Evolutionary conservation across 2,113 vertebrate genomes (phyloP).

Genomic region (Nanger granti): DNA sequence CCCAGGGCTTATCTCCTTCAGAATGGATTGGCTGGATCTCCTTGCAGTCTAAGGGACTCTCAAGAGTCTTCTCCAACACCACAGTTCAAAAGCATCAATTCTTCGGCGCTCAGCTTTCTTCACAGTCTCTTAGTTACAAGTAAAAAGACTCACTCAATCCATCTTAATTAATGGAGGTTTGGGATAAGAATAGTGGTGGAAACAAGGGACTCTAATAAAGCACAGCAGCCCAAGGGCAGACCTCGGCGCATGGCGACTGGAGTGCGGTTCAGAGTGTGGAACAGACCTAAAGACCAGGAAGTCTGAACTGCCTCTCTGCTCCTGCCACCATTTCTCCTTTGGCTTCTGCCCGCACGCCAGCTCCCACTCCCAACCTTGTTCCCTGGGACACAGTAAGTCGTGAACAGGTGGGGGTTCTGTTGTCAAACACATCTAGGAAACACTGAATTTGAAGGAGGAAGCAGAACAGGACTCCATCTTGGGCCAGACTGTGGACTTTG

Average conservation of each 20-base stretch:
- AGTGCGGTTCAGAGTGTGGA: not conserved
- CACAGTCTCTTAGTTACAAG: not conserved
- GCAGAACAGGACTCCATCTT: not conserved
- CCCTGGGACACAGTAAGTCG: not conserved
- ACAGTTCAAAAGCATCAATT: too few relatives aligned
- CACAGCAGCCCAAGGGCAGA: not conserved
- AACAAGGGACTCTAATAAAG: not conserved
- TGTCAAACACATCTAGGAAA: not conserved
- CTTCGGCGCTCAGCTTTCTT: too few relatives aligned
- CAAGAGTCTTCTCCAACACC: too few relatives aligned
- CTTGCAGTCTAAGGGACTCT: too few relatives aligned
- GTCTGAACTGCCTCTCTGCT: not conserved
- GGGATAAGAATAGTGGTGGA: not conserved
- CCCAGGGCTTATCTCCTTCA: too few relatives aligned
- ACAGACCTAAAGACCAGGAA: not conserved
- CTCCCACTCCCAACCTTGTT: not conserved
- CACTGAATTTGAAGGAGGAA: not conserved
- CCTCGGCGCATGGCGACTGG: not conserved
- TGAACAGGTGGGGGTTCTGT: not conserved
- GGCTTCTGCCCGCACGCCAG: not conserved
- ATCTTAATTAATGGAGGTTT: slow-evolving; percentile 10
- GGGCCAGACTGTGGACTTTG: not conserved
- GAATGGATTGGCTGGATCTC: too few relatives aligned
- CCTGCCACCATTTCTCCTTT: not conserved
- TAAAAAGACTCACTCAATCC: not conserved